Percentiles rank a stretch among this genome's conserved stretches.
Evolutionary conservation across 2,797 vertebrate species (phyloP).

Genomic region (Xenops minutus): DNA sequence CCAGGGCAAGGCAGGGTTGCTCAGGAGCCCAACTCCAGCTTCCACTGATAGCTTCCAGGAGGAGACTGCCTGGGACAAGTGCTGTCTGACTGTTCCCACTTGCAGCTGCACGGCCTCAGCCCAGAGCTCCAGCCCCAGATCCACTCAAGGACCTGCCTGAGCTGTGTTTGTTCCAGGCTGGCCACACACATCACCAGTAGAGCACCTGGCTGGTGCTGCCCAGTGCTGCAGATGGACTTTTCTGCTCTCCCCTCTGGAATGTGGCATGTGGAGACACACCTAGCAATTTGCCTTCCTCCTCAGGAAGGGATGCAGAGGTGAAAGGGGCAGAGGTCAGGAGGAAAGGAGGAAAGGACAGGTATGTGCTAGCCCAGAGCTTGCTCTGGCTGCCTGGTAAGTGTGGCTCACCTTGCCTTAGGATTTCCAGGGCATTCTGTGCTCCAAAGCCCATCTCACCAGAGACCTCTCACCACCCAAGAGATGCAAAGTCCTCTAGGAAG

Average conservation of each 20-base stretch:
- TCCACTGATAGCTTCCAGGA: background rate
- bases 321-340: background rate
- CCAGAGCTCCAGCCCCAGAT: background rate
- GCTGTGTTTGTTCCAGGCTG: background rate
- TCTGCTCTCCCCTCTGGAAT: background rate
- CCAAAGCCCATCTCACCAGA: background rate
- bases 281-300: background rate
- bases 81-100: background rate
- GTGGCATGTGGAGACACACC: fast-evolving
- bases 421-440: background rate
- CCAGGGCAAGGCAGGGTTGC: background rate
- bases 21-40: background rate
- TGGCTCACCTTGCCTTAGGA: background rate
- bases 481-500: background rate
- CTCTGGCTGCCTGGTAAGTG: background rate
- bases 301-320: background rate
- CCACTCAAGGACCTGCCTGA: background rate
- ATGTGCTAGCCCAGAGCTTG: background rate
- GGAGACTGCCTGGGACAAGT: background rate
- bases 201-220: background rate
- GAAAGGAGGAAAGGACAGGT: background rate
- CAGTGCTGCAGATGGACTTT: background rate
- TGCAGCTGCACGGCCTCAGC: background rate
- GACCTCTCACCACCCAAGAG: background rate
- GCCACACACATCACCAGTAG: background rate